A percentile compares a stretch with the other conserved stretches of the same genome.
Conservation (phyloP, 2,797 vertebrate genomes). For the Sphenodon punctatus region DNA sequence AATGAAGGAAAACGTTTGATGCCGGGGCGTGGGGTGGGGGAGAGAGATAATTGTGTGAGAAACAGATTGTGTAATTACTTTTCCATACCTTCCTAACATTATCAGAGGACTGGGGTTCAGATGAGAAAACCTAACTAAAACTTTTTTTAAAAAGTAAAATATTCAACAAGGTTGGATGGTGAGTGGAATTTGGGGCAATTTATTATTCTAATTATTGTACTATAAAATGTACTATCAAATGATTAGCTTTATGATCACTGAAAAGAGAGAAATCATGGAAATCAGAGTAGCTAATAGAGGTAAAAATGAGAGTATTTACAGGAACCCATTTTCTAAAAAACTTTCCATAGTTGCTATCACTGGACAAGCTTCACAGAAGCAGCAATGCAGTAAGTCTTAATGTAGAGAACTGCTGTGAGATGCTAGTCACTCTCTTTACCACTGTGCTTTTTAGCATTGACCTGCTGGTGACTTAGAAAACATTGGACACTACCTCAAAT, state of each 20-base stretch:
- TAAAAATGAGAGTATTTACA: neutral
- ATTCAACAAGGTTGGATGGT: constrained; percentile 27
- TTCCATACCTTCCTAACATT: constrained; percentile 66
- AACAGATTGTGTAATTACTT: constrained; percentile 79
- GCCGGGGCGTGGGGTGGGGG: constrained; percentile 39
- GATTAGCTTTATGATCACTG: constrained; percentile 12
- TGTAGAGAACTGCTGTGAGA: neutral
- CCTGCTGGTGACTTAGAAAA: neutral
- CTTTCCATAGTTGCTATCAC: neutral
- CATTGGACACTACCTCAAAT: too few relatives aligned
- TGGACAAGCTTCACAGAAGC: neutral
- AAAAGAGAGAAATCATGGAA: neutral
- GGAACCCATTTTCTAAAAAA: neutral
- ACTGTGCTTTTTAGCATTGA: neutral
- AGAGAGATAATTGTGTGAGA: constrained; percentile 54
- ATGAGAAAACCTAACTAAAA: constrained; percentile 76
- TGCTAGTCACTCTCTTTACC: neutral
- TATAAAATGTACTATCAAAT: too few relatives aligned
- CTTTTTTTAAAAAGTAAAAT: constrained; percentile 68
- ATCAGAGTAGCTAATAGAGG: neutral
- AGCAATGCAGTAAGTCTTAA: neutral
- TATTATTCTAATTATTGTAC: constrained; percentile 69
- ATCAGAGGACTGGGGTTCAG: constrained; percentile 73
- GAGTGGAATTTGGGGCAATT: constrained; percentile 60
- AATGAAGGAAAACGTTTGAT: constrained; percentile 48